Percentiles rank a stretch among this genome's conserved stretches.
phyloP scores from a whole-genome alignment of 2,888 invertebrate species.

The Xanthorhoe designata region DNA sequence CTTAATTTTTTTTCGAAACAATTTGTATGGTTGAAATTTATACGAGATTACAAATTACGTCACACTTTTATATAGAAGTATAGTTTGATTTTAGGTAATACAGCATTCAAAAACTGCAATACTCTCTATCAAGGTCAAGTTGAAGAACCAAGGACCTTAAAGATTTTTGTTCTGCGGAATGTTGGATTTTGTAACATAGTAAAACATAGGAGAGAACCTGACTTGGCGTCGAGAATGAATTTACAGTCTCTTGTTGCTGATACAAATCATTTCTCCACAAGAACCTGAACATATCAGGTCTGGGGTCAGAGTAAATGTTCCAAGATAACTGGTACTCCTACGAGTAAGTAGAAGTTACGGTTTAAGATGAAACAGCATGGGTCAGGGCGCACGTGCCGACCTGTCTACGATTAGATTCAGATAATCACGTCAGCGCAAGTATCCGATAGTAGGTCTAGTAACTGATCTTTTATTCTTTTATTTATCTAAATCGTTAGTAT shows the following conservation, averaged over 20 bases:
- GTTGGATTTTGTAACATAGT: no score
- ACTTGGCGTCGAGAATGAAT: no score
- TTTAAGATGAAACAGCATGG: slow-evolving; percentile 42
- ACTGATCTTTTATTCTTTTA: slow-evolving; percentile 6
- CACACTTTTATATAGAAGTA: no score
- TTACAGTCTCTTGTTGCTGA: slow-evolving; percentile 1
- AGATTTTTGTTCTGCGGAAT: no score
- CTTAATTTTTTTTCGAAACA: no score
- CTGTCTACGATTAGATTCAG: slow-evolving; percentile 56
- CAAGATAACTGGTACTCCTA: slow-evolving; percentile 29
- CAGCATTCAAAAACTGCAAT: no score
- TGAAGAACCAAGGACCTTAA: no score
- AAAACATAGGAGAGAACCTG: no score
- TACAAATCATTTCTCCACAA: slow-evolving; percentile 20
- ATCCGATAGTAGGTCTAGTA: slow-evolving; percentile 14
- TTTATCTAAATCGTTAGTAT: neutral
- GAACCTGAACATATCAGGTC: slow-evolving; percentile 16
- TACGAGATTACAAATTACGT: no score
- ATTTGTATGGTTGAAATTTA: no score
- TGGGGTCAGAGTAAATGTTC: slow-evolving; percentile 38
- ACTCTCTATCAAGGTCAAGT: no score
- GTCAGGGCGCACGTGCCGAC: slow-evolving; percentile 61
- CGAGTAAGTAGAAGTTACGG: slow-evolving; percentile 34
- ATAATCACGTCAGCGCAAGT: slow-evolving; percentile 59
- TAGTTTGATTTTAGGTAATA: no score